A percentile compares a stretch with the other conserved stretches of the same genome.
phyloP scores from a whole-genome alignment of 2,797 vertebrate species.

The Pagetopsis macropterus region DNA sequence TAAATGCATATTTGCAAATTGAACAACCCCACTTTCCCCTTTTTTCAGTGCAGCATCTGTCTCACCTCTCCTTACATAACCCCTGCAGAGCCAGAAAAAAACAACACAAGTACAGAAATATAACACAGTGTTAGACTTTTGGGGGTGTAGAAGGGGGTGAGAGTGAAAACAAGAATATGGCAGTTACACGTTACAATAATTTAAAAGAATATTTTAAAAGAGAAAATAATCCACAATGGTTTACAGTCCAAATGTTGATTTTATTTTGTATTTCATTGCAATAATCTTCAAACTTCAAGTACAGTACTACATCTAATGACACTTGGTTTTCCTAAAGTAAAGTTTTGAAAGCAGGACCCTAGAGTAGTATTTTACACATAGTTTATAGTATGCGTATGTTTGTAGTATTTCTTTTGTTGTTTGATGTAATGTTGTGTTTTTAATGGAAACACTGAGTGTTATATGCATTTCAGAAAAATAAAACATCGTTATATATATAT shows the following conservation, averaged over 20 bases:
- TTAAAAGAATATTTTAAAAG: neutral
- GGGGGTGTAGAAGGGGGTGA: no score
- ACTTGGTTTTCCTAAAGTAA: no score
- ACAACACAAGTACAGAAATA: neutral
- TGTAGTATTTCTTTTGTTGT: neutral
- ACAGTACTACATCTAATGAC: no score
- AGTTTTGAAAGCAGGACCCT: neutral
- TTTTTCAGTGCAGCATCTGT: slow-evolving; percentile 25
- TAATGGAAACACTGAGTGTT: neutral
- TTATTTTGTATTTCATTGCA: no score
- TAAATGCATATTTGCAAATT: no score
- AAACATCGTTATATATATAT: no score
- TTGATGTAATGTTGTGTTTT: neutral
- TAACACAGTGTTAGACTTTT: neutral
- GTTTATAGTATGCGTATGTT: neutral
- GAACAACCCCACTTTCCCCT: no score
- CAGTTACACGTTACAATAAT: neutral
- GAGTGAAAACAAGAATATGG: neutral
- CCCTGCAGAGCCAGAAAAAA: neutral
- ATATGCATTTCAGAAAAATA: neutral
- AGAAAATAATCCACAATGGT: neutral
- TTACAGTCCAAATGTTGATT: no score
- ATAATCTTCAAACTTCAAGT: no score
- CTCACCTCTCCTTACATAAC: neutral
- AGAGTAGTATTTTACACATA: neutral